phyloP scores from a whole-genome alignment of 2,797 vertebrate species.

The Clarias pachynema region DNA sequence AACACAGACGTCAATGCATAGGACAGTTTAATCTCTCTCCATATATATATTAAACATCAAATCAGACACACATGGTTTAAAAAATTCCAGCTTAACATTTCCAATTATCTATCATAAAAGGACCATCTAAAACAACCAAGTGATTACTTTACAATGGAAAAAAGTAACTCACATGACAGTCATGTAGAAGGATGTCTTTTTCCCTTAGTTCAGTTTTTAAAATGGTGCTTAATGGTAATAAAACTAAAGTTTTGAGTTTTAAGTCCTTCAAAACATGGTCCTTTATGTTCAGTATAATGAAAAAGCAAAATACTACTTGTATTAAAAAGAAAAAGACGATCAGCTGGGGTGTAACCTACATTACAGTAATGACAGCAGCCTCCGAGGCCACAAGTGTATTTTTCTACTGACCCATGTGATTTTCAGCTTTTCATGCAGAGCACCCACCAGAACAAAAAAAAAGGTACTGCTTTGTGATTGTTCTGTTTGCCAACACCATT shows the following conservation, averaged over 20 bases:
- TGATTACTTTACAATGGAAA: neutral
- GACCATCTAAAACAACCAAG: neutral
- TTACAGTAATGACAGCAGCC: conserved; percentile 52
- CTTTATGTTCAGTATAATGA: conserved; percentile 41
- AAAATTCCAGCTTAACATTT: neutral
- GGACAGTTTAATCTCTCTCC: neutral
- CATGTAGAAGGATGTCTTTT: conserved; percentile 60
- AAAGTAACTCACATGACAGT: conserved; percentile 72
- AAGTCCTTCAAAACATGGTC: conserved; percentile 32
- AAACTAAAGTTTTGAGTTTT: conserved; percentile 9
- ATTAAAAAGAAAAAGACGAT: conserved; percentile 31
- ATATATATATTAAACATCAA: neutral
- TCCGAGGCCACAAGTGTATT: conserved; percentile 62
- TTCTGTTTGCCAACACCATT: conserved; percentile 35
- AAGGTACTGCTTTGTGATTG: conserved; percentile 12
- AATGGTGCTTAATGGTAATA: conserved; percentile 16
- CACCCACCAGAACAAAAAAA: conserved; percentile 52
- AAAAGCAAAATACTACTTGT: conserved; percentile 21
- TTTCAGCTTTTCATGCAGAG: conserved; percentile 62
- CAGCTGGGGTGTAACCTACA: conserved; percentile 39
- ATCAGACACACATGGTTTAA: conserved; percentile 1
- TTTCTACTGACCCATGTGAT: conserved; percentile 77
- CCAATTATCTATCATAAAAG: neutral
- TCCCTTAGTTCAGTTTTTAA: conserved; percentile 24
- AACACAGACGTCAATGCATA: neutral